A percentile compares a stretch with the other conserved stretches of the same genome.
phyloP scores from a whole-genome alignment of 2,797 vertebrate genomes.

The Onychomys arenicola region DNA sequence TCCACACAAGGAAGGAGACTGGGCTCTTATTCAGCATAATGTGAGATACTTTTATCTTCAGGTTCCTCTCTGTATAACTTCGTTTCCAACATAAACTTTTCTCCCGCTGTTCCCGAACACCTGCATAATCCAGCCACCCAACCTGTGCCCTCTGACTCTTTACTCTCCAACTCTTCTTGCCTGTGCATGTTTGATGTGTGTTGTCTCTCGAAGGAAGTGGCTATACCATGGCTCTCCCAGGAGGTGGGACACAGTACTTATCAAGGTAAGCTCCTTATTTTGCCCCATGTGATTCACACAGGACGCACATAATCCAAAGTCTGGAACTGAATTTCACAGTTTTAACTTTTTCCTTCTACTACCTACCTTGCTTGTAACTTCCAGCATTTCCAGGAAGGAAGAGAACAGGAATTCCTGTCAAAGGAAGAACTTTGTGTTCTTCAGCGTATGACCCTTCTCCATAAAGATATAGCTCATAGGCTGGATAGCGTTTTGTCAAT shows the following conservation, averaged over 20 bases:
- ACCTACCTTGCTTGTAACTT: constrained; percentile 97
- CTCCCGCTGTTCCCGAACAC: not conserved
- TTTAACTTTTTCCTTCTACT: not conserved
- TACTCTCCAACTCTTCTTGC: constrained; percentile 1
- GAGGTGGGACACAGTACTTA: not conserved
- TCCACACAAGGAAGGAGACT: constrained; percentile 7
- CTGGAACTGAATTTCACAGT: not conserved
- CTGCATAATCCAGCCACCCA: not conserved
- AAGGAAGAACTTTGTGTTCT: constrained; percentile 92
- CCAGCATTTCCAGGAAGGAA: constrained; percentile 98
- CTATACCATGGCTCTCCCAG: not conserved
- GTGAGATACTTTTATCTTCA: not conserved
- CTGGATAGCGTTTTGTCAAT: constrained; percentile 91
- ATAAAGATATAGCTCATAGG: constrained; percentile 97
- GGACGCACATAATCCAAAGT: not conserved
- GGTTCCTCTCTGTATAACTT: not conserved
- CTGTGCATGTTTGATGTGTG: not conserved
- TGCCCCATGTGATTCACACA: not conserved
- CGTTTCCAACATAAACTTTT: constrained; percentile 4
- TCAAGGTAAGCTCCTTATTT: not conserved
- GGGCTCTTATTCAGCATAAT: not conserved
- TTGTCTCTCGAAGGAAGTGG: constrained; percentile 15
- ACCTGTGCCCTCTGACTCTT: not conserved
- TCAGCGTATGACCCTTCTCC: constrained; percentile 95
- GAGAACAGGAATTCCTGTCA: constrained; percentile 96